Conservation (phyloP, 2,797 vertebrate genomes). For the Vireo griseus region DNA sequence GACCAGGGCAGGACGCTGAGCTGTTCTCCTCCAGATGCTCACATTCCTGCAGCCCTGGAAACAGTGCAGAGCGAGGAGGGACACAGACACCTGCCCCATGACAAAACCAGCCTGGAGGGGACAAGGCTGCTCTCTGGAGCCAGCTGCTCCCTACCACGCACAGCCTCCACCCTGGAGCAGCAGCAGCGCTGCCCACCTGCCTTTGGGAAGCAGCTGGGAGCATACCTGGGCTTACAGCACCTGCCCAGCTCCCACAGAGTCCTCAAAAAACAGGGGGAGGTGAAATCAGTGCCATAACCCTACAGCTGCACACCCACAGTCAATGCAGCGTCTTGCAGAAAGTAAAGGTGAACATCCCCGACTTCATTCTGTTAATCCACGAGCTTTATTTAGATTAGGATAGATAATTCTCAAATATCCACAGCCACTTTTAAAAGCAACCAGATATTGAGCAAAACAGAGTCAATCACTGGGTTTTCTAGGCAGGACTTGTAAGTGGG, state of each 20-base stretch:
- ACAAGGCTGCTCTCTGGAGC: background rate
- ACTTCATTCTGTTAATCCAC: background rate
- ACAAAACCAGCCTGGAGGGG: fast-evolving
- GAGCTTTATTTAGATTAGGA: background rate
- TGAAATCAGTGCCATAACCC: background rate
- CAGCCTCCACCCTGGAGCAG: background rate
- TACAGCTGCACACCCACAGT: background rate
- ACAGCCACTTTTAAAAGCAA: background rate
- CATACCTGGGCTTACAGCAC: background rate
- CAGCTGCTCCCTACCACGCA: background rate
- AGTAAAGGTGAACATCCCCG: background rate
- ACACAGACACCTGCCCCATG: fast-evolving
- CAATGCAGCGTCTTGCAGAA: background rate
- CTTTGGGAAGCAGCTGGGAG: background rate
- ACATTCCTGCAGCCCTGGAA: fast-evolving
- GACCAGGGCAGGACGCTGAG: background rate
- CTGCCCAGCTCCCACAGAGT: background rate
- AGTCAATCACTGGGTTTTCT: background rate
- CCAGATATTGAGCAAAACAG: background rate
- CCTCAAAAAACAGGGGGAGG: fast-evolving
- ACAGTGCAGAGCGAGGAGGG: fast-evolving
- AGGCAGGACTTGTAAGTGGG: background rate
- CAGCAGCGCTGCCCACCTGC: background rate
- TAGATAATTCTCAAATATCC: background rate
- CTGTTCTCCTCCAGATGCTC: background rate